A percentile compares a stretch with the other conserved stretches of the same genome.
Conservation (phyloP, 1,140 invertebrate species). For the Zaprionus nigranus region DNA sequence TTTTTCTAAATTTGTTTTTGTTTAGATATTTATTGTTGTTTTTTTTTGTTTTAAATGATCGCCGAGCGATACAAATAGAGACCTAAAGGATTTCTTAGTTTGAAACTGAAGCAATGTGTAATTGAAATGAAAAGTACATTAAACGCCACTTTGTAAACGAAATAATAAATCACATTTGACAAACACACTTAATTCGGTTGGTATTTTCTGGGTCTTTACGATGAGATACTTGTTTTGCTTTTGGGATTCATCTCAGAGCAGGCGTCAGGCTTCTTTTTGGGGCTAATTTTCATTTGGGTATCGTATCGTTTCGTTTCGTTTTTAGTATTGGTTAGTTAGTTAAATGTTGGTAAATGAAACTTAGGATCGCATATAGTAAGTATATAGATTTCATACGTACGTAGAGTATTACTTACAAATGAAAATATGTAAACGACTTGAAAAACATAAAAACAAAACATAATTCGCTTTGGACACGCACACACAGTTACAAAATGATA, state of each 20-base stretch:
- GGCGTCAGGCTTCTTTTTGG: conserved; percentile 48
- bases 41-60: conserved; percentile 40
- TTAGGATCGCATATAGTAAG: conserved; percentile 26
- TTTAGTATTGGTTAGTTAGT: conserved; percentile 81
- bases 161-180: conserved; percentile 74
- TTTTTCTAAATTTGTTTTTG: conserved; percentile 28
- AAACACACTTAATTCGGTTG: conserved; percentile 71
- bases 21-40: neutral
- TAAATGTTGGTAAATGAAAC: conserved; percentile 60
- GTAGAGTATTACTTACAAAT: conserved; percentile 47
- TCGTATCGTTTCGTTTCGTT: conserved; percentile 39
- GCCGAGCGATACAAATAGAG: conserved; percentile 37
- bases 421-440: conserved; percentile 13
- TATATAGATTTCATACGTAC: conserved; percentile 26
- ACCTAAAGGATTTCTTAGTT: conserved; percentile 46
- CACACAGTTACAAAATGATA: conserved; percentile 47
- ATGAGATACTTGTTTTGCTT: conserved; percentile 29
- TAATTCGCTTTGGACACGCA: conserved; percentile 44
- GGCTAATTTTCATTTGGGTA: conserved; percentile 15
- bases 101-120: conserved; percentile 43
- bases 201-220: conserved; percentile 26
- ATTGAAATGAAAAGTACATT: conserved; percentile 56
- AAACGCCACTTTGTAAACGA: conserved; percentile 46
- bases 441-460: conserved; percentile 18
- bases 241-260: conserved; percentile 35